A percentile compares a stretch with the other conserved stretches of the same genome.
Evolutionary conservation across 2,797 vertebrate species (phyloP).

Genomic region (Artibeus jamaicensis): DNA sequence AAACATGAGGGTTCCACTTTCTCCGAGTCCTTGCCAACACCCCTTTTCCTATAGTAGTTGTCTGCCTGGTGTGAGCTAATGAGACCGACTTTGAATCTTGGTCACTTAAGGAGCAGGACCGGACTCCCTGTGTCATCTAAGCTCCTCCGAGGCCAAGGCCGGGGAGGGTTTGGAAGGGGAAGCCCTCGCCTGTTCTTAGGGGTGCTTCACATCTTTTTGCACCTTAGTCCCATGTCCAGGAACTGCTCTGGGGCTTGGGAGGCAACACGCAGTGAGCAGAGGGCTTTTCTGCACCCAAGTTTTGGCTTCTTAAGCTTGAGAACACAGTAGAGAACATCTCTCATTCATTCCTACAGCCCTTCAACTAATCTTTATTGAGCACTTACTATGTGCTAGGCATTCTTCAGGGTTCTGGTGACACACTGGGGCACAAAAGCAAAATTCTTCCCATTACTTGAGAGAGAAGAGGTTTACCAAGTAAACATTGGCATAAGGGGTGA

Average conservation of each 20-base stretch:
- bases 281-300: too few species aligned
- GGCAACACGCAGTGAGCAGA: rapidly evolving
- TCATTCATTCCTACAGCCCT: not conserved
- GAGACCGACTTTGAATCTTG: not conserved
- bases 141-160: not conserved
- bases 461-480: not conserved
- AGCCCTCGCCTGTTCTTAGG: not conserved
- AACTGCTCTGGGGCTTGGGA: not conserved
- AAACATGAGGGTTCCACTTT: not conserved
- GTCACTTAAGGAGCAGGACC: not conserved
- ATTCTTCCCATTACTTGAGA: not conserved
- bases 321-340: not conserved
- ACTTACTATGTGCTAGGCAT: not conserved
- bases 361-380: not conserved
- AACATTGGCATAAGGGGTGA: rapidly evolving
- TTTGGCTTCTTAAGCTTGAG: not conserved
- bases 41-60: too few species aligned
- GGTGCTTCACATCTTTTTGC: not conserved
- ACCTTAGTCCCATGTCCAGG: not conserved
- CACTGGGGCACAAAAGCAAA: not conserved
- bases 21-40: not conserved
- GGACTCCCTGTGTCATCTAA: not conserved
- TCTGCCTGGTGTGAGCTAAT: not conserved
- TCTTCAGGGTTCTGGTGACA: not conserved
- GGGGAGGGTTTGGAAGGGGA: not conserved